These are phyloP conservation scores for Cancer borealis DNA, from an alignment of 2,888 invertebrate species.

Conservation along the genomic window DNA sequence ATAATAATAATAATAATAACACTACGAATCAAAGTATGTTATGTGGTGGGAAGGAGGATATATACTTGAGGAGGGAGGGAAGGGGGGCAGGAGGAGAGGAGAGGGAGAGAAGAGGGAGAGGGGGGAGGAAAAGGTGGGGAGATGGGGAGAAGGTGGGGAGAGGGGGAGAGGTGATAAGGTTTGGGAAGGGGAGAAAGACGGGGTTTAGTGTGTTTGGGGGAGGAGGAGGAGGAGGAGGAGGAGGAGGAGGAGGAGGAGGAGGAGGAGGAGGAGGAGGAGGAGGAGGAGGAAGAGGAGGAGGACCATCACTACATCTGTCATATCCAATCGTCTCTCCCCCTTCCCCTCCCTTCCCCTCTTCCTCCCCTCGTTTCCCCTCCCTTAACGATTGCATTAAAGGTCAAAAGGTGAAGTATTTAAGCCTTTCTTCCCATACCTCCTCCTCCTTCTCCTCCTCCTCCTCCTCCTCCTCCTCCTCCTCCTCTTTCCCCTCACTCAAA, in stretches of 20 bases:
- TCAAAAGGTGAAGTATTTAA: too few species aligned
- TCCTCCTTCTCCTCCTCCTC: constrained; percentile 16
- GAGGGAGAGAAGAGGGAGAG: not conserved
- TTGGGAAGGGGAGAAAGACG: too few species aligned
- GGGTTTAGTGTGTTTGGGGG: too few species aligned
- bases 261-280: constrained; percentile 20
- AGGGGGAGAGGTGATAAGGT: not conserved
- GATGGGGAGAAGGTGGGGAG: not conserved
- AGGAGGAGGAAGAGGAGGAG: not conserved
- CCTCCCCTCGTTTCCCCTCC: not conserved
- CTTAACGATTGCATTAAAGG: too few species aligned
- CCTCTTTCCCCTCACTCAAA: not conserved
- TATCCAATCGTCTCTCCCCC: not conserved
- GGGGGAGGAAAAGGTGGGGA: too few species aligned
- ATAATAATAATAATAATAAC: too few species aligned
- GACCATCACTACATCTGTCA: not conserved
- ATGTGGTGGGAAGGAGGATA: not conserved
- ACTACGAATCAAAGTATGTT: too few species aligned
- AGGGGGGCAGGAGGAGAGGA: not conserved
- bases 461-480: constrained; percentile 30
- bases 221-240: not conserved
- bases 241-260: not conserved
- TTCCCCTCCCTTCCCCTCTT: not conserved
- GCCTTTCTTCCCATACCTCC: not conserved
- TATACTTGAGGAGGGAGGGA: too few species aligned